Conservation (phyloP, 2,113 vertebrate genomes). For the Halichoerus grypus region DNA sequence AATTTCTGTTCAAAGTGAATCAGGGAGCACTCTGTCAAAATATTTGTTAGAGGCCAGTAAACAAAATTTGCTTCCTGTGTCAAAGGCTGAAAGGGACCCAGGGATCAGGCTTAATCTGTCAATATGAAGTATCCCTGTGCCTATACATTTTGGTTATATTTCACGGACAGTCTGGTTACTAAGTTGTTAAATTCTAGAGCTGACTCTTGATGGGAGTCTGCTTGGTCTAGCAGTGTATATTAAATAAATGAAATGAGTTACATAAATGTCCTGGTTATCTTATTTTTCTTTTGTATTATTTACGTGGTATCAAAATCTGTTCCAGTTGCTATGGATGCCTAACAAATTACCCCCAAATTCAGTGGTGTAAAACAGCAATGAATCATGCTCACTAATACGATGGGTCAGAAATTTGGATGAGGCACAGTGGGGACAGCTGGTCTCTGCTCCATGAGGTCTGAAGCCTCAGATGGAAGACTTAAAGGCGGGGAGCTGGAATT, state of each 20-base stretch:
- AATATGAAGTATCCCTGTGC: background rate
- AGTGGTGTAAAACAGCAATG: background rate
- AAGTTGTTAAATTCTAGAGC: background rate
- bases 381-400: background rate
- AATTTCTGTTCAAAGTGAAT: slow-evolving; percentile 26
- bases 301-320: background rate
- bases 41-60: background rate
- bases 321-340: background rate
- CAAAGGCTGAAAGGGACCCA: slow-evolving; percentile 8
- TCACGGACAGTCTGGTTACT: background rate
- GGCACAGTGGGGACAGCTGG: background rate
- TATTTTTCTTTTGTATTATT: slow-evolving; percentile 46
- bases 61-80: slow-evolving; percentile 15
- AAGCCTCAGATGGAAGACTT: background rate
- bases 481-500: background rate
- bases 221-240: background rate
- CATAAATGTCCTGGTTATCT: slow-evolving; percentile 20
- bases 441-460: background rate
- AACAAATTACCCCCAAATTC: slow-evolving; percentile 35
- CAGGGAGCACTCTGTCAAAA: background rate
- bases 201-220: slow-evolving; percentile 27
- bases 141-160: background rate
- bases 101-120: background rate
- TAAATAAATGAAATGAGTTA: slow-evolving; percentile 42
- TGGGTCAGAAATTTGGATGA: slow-evolving; percentile 3